Base-by-base conservation (phyloP, 2,113 vertebrate genomes). In the Aegotheles bennettii region DNA sequence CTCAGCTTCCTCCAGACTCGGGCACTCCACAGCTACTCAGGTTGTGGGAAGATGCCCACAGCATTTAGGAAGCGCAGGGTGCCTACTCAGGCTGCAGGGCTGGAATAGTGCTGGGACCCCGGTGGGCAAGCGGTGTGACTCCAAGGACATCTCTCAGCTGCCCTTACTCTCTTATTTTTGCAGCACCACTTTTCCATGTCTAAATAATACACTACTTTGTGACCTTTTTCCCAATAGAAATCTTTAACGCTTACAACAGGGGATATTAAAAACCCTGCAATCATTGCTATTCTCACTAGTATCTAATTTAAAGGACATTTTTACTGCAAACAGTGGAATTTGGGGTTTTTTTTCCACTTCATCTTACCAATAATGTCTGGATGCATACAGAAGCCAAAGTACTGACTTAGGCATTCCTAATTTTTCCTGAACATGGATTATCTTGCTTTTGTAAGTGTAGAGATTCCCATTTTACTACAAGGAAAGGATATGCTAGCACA, bases 1-100 rank as follows among this genome's bases (percentile, higher is more conserved):
- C 92, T 48, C 76, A 87, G 33, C 85, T 95, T 93, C 88, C 89
- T 94, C 69, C 94, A 89, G 63, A 40, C 93, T 95, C 77, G 93
- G 90, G 70, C 82, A 80, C 60, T 50, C 75, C 47, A 2, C 54
- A 56, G 0, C 38, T 61, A 6, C 90, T 63, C 60, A 43, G 56
- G 29, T 18, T 70, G 71, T 26, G 51, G 92, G 88, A 87, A 67
- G 80, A 59, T 21, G 67, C 71, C 43, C 71, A 70, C 56, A 57
- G 76, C 35, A 67, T 91, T 83, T 50, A 67, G 74, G 42, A 90
- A 78, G 84, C 42, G 47, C 45, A 40, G 24, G 25, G 25, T 61
- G 59, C 69, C 69, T 56, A 47, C 69, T 45, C 16, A 2, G 47
- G 43, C 47, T 61, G 50, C 25, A 2, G 8, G 29, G 42, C 42